These are phyloP conservation scores for Hemicrepidius hirtus DNA, from an alignment of 2,888 invertebrate species.

Conservation along the genomic window DNA sequence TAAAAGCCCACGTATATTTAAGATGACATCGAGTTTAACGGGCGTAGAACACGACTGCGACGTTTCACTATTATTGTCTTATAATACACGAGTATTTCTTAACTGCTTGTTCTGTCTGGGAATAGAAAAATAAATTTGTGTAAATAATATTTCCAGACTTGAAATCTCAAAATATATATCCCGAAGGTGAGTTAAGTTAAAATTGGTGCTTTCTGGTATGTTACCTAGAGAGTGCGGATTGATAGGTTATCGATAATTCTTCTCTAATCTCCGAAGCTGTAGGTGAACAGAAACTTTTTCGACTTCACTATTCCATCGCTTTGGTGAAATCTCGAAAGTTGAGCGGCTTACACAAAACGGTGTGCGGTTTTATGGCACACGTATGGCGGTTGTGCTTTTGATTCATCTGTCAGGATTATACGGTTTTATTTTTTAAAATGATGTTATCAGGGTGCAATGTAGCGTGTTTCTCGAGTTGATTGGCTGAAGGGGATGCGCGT, in stretches of 20 bases:
- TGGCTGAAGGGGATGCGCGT: conserved; percentile 28
- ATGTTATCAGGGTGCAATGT: conserved; percentile 39
- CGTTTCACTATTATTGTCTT: conserved; percentile 27
- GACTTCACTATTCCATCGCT: conserved; percentile 15
- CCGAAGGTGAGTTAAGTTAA: background rate
- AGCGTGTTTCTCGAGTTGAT: conserved; percentile 44
- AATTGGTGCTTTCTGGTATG: conserved; percentile 13
- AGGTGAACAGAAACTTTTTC: conserved; percentile 34
- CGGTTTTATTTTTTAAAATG: conserved; percentile 41
- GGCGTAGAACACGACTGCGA: conserved; percentile 1
- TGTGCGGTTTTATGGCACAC: conserved; percentile 28
- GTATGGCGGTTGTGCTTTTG: conserved; percentile 25
- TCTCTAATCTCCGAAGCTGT: conserved; percentile 34
- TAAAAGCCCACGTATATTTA: conserved; percentile 3
- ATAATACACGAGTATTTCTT: conserved; percentile 16
- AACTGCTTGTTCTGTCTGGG: background rate
- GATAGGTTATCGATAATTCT: conserved; percentile 44
- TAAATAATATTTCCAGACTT: conserved; percentile 28
- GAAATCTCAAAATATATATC: conserved; percentile 13
- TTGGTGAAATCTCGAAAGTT: background rate
- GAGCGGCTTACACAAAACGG: conserved; percentile 33
- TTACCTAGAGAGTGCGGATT: conserved; percentile 18
- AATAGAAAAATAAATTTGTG: conserved; percentile 29
- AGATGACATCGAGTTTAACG: conserved; percentile 25
- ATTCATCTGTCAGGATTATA: conserved; percentile 45